These are phyloP conservation scores for Apodemus sylvaticus DNA, from an alignment of 2,113 vertebrate species.

Conservation along the genomic window DNA sequence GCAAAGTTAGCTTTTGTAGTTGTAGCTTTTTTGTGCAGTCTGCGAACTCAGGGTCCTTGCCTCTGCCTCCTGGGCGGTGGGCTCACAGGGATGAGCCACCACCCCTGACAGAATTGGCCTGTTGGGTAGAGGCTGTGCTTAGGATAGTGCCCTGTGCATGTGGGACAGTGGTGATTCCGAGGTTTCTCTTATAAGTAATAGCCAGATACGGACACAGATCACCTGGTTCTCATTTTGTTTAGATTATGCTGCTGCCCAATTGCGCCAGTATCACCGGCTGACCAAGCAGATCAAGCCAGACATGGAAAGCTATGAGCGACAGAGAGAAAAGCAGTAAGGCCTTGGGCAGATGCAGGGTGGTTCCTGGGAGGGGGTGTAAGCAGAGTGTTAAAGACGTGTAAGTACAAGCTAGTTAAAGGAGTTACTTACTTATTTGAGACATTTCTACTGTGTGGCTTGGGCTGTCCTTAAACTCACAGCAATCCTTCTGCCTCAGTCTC, in stretches of 20 bases:
- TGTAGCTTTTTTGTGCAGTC: not conserved
- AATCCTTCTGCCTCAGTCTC: not conserved
- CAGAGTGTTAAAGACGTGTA: not conserved
- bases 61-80: not conserved
- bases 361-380: not conserved
- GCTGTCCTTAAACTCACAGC: not conserved
- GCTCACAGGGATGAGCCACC: not conserved
- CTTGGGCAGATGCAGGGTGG: too few relatives aligned
- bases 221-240: not conserved
- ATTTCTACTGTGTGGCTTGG: not conserved
- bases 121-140: not conserved
- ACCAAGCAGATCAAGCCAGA: constrained; percentile 97
- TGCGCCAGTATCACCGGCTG: constrained; percentile 96
- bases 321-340: constrained; percentile 92
- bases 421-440: not conserved
- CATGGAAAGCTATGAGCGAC: constrained; percentile 91
- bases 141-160: not conserved
- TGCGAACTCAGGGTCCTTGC: not conserved
- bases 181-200: not conserved
- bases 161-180: not conserved
- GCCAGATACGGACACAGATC: not conserved
- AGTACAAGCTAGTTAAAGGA: not conserved
- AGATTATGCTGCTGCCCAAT: constrained; percentile 96
- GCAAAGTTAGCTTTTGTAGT: not conserved
- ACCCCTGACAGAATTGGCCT: too few relatives aligned